Evolutionary conservation across 2,888 invertebrate genomes (phyloP).

Genomic region (Leptarthrus brevirostris): DNA sequence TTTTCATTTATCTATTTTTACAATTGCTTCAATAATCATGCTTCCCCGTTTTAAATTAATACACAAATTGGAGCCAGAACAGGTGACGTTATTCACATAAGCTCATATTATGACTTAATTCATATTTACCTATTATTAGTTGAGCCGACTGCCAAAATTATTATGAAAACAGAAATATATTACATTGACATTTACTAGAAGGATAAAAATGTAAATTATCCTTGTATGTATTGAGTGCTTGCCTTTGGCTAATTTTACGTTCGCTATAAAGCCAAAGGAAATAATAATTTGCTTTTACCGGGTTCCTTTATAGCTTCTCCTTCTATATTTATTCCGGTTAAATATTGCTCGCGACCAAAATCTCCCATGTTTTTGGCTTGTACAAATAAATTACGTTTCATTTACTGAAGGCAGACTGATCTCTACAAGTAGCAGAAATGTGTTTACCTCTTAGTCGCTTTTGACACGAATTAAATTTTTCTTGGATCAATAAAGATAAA

Average conservation of each 20-base stretch:
- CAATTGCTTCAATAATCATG: not conserved
- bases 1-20: conserved; percentile 5
- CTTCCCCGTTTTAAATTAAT: not conserved
- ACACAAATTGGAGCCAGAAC: conserved; percentile 1
- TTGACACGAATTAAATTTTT: not conserved
- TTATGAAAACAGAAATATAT: not conserved
- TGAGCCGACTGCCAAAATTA: not conserved
- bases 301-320: conserved; percentile 8
- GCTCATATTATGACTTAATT: conserved; percentile 10
- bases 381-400: conserved; percentile 32
- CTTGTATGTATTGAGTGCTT: not conserved
- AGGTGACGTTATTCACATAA: conserved; percentile 24
- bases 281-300: conserved; percentile 18
- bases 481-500: conserved; percentile 19
- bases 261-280: conserved; percentile 28
- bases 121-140: not conserved
- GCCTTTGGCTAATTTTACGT: conserved; percentile 11
- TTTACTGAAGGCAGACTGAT: conserved; percentile 16
- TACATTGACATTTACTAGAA: not conserved
- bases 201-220: not conserved
- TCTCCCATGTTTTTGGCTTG: conserved; percentile 2
- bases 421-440: not conserved
- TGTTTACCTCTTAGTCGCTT: conserved; percentile 24
- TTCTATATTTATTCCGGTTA: conserved; percentile 21
- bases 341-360: not conserved